Percentiles rank a stretch among this genome's conserved stretches.
These are phyloP conservation scores for Vesta saturnalis DNA, from an alignment of 2,888 invertebrate genomes.

Conservation along the genomic window DNA sequence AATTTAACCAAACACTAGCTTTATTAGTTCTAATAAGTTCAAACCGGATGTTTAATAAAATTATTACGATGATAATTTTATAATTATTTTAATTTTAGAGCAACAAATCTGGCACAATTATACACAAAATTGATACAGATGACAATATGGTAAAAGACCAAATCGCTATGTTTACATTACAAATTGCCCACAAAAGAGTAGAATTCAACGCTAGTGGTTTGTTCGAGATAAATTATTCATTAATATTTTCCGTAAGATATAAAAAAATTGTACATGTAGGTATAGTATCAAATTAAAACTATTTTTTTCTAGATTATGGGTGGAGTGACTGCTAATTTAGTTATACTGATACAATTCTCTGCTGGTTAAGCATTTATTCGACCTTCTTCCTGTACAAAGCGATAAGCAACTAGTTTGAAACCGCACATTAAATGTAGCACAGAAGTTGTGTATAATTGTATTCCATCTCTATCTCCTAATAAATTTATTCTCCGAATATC, in stretches of 20 bases:
- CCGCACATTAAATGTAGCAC: too few relatives aligned
- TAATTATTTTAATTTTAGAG: not conserved
- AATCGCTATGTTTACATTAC: constrained; percentile 57
- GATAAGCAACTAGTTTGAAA: too few relatives aligned
- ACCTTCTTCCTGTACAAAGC: too few relatives aligned
- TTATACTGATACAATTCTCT: constrained; percentile 54
- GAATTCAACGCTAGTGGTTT: constrained; percentile 56
- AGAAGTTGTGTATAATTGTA: too few relatives aligned
- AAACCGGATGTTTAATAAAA: too few relatives aligned
- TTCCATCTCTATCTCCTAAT: too few relatives aligned
- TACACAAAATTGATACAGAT: constrained; percentile 36
- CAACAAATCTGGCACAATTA: not conserved
- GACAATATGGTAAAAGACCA: constrained; percentile 53
- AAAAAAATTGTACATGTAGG: not conserved
- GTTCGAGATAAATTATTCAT: constrained; percentile 52
- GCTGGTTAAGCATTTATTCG: not conserved
- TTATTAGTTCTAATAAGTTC: too few relatives aligned
- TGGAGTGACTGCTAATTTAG: constrained; percentile 54
- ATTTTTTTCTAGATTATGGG: constrained; percentile 51
- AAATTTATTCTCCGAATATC: too few relatives aligned
- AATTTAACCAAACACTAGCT: too few relatives aligned
- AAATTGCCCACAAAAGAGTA: constrained; percentile 54
- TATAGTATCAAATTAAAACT: not conserved
- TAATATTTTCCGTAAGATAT: constrained; percentile 53
- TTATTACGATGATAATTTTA: too few relatives aligned